Conservation (phyloP, 2,797 vertebrate species). For the Enteromius anoplus region DNA sequence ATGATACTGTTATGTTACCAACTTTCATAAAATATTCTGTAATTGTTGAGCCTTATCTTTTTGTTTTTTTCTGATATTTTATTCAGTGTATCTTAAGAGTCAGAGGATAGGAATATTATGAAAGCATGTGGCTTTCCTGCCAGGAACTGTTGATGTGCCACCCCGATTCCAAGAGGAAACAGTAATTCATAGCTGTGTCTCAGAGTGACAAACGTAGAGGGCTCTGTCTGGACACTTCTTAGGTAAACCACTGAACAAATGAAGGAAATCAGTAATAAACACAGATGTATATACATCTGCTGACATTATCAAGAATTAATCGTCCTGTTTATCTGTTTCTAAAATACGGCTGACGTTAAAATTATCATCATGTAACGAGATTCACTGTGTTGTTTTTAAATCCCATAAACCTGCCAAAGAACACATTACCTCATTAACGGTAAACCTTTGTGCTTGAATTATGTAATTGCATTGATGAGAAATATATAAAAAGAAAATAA, state of each 20-base stretch:
- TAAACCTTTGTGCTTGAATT: not conserved
- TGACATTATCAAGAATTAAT: constrained; percentile 61
- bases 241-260: constrained; percentile 69
- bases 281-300: constrained; percentile 62
- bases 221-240: constrained; percentile 53
- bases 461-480: not conserved
- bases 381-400: not conserved
- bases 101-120: constrained; percentile 58
- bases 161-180: constrained; percentile 69
- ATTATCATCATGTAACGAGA: constrained; percentile 23
- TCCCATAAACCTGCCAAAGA: not conserved
- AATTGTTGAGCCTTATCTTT: not conserved
- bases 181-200: constrained; percentile 68
- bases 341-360: constrained; percentile 51
- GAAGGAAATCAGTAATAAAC: constrained; percentile 69
- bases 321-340: constrained; percentile 59
- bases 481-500: not conserved
- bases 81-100: not conserved
- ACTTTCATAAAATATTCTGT: not conserved
- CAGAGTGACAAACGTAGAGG: constrained; percentile 58
- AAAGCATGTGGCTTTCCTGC: constrained; percentile 68
- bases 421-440: not conserved
- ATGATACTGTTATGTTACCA: not conserved
- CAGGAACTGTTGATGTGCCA: constrained; percentile 67
- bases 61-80: not conserved